phyloP scores from a whole-genome alignment of 2,113 vertebrate genomes.

The Gambusia holbrooki region DNA sequence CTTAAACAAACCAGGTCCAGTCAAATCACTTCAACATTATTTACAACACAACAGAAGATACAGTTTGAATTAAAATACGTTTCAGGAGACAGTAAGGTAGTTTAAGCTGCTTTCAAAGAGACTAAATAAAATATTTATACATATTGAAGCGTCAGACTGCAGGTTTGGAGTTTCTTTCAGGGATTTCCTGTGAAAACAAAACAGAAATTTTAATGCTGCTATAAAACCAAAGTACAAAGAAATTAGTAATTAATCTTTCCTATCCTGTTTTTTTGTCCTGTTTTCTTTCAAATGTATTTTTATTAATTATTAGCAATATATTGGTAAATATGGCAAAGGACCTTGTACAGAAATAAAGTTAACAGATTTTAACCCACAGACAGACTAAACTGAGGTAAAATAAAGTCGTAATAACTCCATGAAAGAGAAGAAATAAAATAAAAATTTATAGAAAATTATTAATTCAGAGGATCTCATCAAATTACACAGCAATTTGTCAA shows the following conservation, averaged over 20 bases:
- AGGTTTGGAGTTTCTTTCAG: conserved; percentile 28
- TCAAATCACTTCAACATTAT: conserved; percentile 42
- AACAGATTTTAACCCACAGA: no score
- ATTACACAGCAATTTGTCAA: background rate
- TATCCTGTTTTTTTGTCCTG: background rate
- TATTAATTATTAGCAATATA: no score
- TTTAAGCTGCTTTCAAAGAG: conserved; percentile 29
- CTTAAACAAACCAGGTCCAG: conserved; percentile 12
- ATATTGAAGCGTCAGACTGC: background rate
- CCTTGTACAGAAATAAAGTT: no score
- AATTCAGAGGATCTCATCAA: no score
- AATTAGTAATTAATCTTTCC: background rate
- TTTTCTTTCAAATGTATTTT: no score
- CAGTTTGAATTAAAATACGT: background rate
- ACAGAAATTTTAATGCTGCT: conserved; percentile 12
- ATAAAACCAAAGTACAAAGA: background rate
- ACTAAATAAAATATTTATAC: conserved; percentile 1
- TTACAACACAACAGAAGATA: conserved; percentile 49
- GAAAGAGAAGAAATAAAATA: no score
- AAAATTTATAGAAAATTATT: no score
- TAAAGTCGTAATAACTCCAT: no score
- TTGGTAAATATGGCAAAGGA: no score
- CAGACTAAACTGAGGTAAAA: no score
- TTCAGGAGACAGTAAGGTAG: no score
- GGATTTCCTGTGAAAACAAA: conserved; percentile 65